Percentiles rank a stretch among this genome's conserved stretches.
phyloP scores from a whole-genome alignment of 2,113 vertebrate species.

The Montifringilla adamsi region DNA sequence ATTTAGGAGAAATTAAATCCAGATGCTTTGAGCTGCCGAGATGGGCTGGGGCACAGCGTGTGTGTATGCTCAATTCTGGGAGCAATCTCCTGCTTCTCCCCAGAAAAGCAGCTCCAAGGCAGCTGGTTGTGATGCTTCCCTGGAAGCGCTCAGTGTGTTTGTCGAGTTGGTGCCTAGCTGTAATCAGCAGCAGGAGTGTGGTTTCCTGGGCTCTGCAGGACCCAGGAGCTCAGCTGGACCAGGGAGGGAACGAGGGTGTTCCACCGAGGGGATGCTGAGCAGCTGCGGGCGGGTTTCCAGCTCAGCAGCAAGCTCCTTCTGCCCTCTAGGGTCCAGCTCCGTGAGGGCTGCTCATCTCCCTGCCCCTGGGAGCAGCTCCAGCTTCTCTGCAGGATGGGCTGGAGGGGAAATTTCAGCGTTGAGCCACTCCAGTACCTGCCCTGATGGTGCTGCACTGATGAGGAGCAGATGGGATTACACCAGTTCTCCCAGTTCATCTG shows the following conservation, averaged over 20 bases:
- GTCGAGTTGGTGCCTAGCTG: neutral
- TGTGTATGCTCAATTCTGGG: rapidly evolving
- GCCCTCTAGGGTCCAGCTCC: slow-evolving; percentile 41
- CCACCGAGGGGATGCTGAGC: neutral
- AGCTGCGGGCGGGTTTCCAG: neutral
- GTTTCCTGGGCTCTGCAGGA: neutral
- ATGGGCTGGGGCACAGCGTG: neutral
- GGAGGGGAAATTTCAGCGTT: neutral
- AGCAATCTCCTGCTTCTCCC: neutral
- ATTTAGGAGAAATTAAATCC: neutral
- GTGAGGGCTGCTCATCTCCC: neutral
- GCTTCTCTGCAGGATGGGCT: neutral
- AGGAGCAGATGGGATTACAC: neutral
- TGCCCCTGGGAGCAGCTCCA: rapidly evolving
- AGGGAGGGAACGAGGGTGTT: rapidly evolving
- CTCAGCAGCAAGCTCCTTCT: neutral
- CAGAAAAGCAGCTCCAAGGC: rapidly evolving
- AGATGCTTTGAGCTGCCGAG: neutral
- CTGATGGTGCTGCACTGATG: neutral
- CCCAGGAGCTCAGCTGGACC: neutral
- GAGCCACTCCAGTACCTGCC: neutral
- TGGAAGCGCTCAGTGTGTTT: no score
- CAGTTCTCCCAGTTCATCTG: neutral
- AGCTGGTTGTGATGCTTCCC: neutral
- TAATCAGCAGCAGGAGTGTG: neutral